Base-by-base conservation (phyloP, 2,113 vertebrate species). In the Grammomys surdaster region DNA sequence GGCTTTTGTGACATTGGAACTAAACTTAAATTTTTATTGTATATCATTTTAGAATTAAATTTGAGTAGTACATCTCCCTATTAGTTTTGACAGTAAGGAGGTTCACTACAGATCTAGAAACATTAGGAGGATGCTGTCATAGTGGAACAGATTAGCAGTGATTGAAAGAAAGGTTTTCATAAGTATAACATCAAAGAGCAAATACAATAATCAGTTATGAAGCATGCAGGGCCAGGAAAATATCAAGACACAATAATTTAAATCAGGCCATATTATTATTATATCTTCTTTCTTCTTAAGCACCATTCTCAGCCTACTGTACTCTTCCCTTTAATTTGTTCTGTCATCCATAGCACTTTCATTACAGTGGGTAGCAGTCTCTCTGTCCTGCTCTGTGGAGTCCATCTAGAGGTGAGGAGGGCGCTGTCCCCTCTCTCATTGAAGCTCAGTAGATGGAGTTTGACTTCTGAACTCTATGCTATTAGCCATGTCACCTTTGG, bases 131-230 rank as follows among this genome's bases (percentile, higher is more conserved):
- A 43, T 90, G 36, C 24, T 78, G 48, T 7, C 19, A 36, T 11
- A 36, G 20, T 67, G 33, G 20, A 43, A 65, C 69, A 75, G 63
- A 81, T 19, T 48, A 85, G 9, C 31, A 17, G 20, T 36, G 43
- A 94, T 70, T 85, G 58, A 63, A 58, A 5, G 4, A 1, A 80
- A 72, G 19, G 10, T n/a, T 31, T 78, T 51, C 80, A 43, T 17
- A 85, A 72, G 46, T n/a, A 11, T 81, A 70, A 54, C 82, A 63
- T 94, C 51, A 89, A 82, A 94, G 82, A 94, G 60, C 54, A 87
- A 90, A 80, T 72, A 58, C 63, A 80, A 54, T 26, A 22, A 31
- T 65, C 26, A 65, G 65, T 60, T 84, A 72, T 87, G 69, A 91
- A 87, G 54, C 8, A 46, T 26, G 20, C 1, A 91, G 16, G 36